Evolutionary conservation across 1,140 invertebrate genomes (phyloP).

Genomic region (Solenopsis invicta): DNA sequence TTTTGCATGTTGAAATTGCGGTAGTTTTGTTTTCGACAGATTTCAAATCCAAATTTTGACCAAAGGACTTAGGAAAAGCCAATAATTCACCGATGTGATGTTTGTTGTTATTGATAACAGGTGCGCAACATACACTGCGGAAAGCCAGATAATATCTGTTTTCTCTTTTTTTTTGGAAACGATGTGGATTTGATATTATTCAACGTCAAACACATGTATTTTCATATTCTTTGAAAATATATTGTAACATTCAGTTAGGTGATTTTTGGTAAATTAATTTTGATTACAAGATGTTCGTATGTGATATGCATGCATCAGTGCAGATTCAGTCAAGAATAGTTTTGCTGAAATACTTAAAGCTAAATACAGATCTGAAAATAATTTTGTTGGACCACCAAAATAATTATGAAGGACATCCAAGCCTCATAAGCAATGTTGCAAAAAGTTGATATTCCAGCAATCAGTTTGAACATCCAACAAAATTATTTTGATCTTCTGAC

Average conservation of each 20-base stretch:
- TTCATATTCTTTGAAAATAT: slow-evolving; percentile 1
- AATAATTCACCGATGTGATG: slow-evolving; percentile 28
- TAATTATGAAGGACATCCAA: no score
- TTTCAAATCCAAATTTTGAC: slow-evolving; percentile 20
- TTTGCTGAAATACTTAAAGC: no score
- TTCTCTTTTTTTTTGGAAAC: slow-evolving; percentile 14
- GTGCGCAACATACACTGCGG: background rate
- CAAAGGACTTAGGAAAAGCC: slow-evolving; percentile 32
- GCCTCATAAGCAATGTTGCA: no score
- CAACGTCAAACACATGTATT: slow-evolving; percentile 41
- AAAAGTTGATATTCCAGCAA: no score
- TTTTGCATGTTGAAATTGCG: slow-evolving; percentile 2
- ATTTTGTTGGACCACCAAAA: no score
- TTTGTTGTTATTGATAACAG: slow-evolving; percentile 37
- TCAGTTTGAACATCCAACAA: no score
- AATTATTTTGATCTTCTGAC: no score
- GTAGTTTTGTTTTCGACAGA: slow-evolving; percentile 52
- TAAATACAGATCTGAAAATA: no score
- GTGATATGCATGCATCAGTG: background rate
- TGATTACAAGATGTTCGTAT: background rate
- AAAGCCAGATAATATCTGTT: slow-evolving; percentile 26
- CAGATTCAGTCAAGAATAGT: no score
- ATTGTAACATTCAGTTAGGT: background rate
- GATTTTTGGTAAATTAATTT: slow-evolving; percentile 27
- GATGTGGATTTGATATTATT: slow-evolving; percentile 25